Evolutionary conservation across 2,113 vertebrate species (phyloP).

Genomic region (Raja brachyura): DNA sequence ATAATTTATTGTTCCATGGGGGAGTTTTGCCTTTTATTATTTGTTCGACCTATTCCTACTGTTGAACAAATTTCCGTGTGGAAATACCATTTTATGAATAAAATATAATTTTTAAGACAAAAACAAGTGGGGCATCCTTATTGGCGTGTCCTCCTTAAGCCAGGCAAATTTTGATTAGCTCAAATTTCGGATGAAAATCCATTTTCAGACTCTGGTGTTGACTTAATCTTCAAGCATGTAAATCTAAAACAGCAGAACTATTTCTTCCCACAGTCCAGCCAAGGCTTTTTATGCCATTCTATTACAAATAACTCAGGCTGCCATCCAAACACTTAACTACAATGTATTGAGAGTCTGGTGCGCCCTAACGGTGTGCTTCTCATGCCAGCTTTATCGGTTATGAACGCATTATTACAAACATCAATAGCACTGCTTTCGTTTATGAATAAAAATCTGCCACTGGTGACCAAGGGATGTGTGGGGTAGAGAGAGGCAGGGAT

Average conservation of each 20-base stretch:
- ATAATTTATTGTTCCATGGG: neutral
- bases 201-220: neutral
- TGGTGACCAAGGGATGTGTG: too few relatives aligned
- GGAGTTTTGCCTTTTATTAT: neutral
- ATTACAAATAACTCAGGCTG: neutral
- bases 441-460: too few relatives aligned
- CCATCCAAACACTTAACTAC: neutral
- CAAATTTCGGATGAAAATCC: constrained; percentile 20
- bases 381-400: too few relatives aligned
- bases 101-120: neutral
- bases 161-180: neutral
- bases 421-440: too few relatives aligned
- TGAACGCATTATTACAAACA: too few relatives aligned
- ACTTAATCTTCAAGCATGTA: constrained; percentile 24
- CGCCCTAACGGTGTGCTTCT: too few relatives aligned
- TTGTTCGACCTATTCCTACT: too few relatives aligned
- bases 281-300: neutral
- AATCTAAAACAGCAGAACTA: constrained; percentile 22
- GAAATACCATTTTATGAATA: neutral
- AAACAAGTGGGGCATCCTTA: neutral
- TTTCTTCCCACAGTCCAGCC: neutral
- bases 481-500: too few relatives aligned
- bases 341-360: neutral
- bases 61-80: neutral
- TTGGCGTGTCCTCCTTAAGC: neutral